Conservation (phyloP, 2,888 invertebrate species). For the Pachymerium ferrugineum region DNA sequence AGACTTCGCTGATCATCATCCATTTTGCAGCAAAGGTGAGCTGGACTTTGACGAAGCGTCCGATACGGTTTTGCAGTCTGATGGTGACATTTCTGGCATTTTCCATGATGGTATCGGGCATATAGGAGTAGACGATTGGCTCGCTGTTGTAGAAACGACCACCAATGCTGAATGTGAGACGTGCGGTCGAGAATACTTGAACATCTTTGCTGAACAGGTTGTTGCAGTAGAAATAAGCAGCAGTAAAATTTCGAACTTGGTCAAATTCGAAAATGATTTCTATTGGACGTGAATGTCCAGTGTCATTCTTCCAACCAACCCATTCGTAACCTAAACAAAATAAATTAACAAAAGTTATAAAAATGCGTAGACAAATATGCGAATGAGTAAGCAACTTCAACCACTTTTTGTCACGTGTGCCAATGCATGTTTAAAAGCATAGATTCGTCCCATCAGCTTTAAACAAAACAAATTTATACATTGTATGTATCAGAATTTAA, state of each 20-base stretch:
- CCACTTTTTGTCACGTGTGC: too few relatives aligned
- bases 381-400: too few relatives aligned
- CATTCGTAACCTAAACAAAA: conserved; percentile 62
- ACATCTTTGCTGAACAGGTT: conserved; percentile 81
- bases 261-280: conserved; percentile 82
- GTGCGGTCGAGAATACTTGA: conserved; percentile 74
- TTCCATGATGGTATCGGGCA: conserved; percentile 73
- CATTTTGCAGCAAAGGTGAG: conserved; percentile 74
- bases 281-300: conserved; percentile 56
- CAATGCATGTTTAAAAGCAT: too few relatives aligned
- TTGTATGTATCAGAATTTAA: too few relatives aligned
- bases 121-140: conserved; percentile 65
- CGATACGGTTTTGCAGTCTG: conserved; percentile 72
- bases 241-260: conserved; percentile 75
- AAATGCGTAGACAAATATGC: neutral
- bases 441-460: too few relatives aligned
- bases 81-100: conserved; percentile 74
- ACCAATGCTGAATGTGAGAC: conserved; percentile 72
- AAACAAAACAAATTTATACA: too few relatives aligned
- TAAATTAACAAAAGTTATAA: neutral
- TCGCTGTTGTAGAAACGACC: conserved; percentile 71
- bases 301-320: conserved; percentile 86
- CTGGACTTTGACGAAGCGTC: conserved; percentile 70
- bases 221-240: conserved; percentile 73
- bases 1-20: conserved; percentile 85